Evolutionary conservation across 2,797 vertebrate genomes (phyloP).

Genomic region (Cyclura pinguis): DNA sequence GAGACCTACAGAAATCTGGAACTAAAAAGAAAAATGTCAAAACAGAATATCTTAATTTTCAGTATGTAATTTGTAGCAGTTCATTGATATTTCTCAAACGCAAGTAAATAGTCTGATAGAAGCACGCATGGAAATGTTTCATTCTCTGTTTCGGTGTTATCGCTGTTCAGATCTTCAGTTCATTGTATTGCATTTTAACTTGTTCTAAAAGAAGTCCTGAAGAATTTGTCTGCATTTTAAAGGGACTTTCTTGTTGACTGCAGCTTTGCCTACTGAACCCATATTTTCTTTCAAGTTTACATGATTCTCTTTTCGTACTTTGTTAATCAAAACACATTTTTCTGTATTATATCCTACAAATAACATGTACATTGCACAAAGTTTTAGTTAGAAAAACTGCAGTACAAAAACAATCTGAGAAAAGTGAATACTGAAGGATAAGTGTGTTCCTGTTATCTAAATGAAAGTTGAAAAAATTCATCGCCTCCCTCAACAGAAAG

Average conservation of each 20-base stretch:
- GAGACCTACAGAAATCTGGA: background rate
- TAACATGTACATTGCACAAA: background rate
- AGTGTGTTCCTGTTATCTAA: background rate
- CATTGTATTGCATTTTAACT: background rate
- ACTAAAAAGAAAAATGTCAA: background rate
- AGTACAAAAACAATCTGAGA: background rate
- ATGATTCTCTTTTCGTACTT: background rate
- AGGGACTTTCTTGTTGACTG: background rate
- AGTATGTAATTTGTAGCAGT: background rate
- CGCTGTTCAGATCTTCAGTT: background rate
- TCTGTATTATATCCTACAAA: background rate
- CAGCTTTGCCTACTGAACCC: background rate
- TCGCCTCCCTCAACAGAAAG: background rate
- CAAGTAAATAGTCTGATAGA: background rate
- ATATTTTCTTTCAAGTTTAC: background rate
- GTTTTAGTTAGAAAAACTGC: background rate
- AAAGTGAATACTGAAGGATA: background rate
- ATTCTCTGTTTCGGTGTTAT: background rate
- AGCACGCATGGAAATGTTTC: background rate
- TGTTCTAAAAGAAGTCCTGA: background rate
- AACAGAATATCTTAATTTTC: background rate
- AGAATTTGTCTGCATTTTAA: background rate
- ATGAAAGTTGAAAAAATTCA: background rate
- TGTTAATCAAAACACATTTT: background rate
- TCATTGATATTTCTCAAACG: background rate